phyloP scores from a whole-genome alignment of 2,113 vertebrate genomes.

The Empidonax alnorum region DNA sequence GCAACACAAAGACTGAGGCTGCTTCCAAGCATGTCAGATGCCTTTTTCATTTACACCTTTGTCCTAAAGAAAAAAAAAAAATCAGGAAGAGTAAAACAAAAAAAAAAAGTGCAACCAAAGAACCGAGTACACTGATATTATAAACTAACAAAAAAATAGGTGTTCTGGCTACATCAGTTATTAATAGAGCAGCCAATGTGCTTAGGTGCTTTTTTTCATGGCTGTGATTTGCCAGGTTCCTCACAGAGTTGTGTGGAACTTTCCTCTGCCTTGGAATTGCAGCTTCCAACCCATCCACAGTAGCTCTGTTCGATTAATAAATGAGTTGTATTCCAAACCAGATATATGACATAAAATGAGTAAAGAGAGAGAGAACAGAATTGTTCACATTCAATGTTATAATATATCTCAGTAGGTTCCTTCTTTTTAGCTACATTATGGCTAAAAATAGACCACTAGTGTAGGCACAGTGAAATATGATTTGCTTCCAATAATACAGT shows the following conservation, averaged over 20 bases:
- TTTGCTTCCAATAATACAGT: slow-evolving; percentile 77
- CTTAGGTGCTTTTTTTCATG: neutral
- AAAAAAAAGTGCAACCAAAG: neutral
- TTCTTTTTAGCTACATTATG: slow-evolving; percentile 67
- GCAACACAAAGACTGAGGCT: neutral
- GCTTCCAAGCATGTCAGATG: neutral
- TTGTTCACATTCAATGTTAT: slow-evolving; percentile 35
- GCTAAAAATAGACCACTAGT: slow-evolving; percentile 75
- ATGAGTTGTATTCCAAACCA: slow-evolving; percentile 37
- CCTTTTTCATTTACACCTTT: neutral
- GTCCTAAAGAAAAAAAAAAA: neutral
- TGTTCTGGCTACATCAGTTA: neutral
- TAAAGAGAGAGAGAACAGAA: slow-evolving; percentile 31
- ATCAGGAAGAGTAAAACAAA: neutral
- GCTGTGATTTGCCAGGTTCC: neutral
- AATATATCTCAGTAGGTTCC: slow-evolving; percentile 54
- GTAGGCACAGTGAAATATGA: slow-evolving; percentile 76
- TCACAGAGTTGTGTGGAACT: slow-evolving; percentile 20
- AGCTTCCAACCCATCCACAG: neutral
- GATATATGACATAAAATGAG: neutral
- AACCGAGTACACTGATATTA: neutral
- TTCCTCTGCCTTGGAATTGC: slow-evolving; percentile 30
- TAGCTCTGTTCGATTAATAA: neutral
- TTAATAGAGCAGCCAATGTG: neutral
- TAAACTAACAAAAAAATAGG: neutral